phyloP scores from a whole-genome alignment of 2,797 vertebrate species.

The Aphelocoma californica region DNA sequence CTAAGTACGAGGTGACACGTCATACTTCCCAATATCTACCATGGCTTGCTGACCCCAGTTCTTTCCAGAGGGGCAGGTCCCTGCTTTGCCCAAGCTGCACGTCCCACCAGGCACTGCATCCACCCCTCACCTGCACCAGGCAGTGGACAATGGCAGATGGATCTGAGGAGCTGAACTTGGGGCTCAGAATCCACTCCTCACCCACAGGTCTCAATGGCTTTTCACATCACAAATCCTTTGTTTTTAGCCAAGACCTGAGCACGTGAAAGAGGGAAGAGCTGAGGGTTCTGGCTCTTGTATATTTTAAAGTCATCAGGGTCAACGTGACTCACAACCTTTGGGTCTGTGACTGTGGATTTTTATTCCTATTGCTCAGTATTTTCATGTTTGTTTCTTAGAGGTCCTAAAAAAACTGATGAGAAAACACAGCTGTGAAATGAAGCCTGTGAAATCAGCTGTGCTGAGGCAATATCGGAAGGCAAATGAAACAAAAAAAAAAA shows the following conservation, averaged over 20 bases:
- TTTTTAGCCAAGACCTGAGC: neutral
- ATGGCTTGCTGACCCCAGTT: accelerated
- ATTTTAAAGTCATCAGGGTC: neutral
- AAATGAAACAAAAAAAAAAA: neutral
- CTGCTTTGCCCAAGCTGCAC: neutral
- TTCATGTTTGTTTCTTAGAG: neutral
- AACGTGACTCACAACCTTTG: neutral
- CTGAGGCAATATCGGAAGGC: neutral
- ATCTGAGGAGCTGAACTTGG: accelerated
- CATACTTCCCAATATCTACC: accelerated
- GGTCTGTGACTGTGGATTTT: neutral
- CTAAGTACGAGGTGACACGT: accelerated
- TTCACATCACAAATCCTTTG: neutral
- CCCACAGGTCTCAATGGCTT: neutral
- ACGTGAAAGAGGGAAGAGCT: neutral
- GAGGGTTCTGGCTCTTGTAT: neutral
- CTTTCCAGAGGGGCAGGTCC: neutral
- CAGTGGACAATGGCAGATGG: too few relatives aligned
- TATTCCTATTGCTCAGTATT: neutral
- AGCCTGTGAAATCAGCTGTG: neutral
- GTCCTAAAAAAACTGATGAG: neutral
- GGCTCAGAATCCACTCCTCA: neutral
- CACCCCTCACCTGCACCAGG: neutral
- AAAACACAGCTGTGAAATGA: neutral
- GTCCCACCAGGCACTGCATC: neutral